A percentile compares a stretch with the other conserved stretches of the same genome.
phyloP scores from a whole-genome alignment of 1,140 invertebrate species.

The Drosophila mojavensis region DNA sequence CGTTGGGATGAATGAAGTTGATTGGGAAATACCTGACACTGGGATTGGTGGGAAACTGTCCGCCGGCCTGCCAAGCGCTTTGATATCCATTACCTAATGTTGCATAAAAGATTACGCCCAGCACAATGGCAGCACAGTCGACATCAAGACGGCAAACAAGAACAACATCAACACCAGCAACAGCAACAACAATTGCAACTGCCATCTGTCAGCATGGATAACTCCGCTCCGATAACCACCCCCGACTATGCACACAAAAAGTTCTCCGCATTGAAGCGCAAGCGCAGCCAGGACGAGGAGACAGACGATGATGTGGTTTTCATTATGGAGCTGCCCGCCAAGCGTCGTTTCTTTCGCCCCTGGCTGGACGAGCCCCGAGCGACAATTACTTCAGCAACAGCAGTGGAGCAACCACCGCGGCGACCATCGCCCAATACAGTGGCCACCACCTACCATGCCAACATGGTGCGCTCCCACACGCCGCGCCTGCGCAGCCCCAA shows the following conservation, averaged over 20 bases:
- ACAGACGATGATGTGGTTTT: conserved; percentile 70
- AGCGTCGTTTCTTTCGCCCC: conserved; percentile 62
- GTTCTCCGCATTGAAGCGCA: conserved; percentile 61
- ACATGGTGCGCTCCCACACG: conserved; percentile 53
- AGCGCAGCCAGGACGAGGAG: conserved; percentile 50
- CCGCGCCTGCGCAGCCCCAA: conserved; percentile 54
- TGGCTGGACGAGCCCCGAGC: conserved; percentile 48
- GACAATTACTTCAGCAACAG: not conserved
- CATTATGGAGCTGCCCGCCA: conserved; percentile 49
- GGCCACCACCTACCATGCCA: conserved; percentile 48
- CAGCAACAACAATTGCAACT: too few relatives aligned
- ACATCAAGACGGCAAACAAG: conserved; percentile 42
- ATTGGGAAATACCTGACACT: conserved; percentile 63
- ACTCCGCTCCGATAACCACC: not conserved
- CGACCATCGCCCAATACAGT: conserved; percentile 7
- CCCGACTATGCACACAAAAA: conserved; percentile 61
- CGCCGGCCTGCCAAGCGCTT: not conserved
- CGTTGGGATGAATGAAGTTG: conserved; percentile 66
- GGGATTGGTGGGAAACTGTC: conserved; percentile 53
- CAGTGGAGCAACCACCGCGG: conserved; percentile 1
- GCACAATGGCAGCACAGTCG: conserved; percentile 64
- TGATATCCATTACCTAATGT: conserved; percentile 65
- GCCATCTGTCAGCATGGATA: conserved; percentile 46
- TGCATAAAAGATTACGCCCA: conserved; percentile 65
- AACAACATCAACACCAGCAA: conserved; percentile 37